A percentile compares a stretch with the other conserved stretches of the same genome.
Evolutionary conservation across 2,113 vertebrate genomes (phyloP).

Genomic region (Phaethon lepturus): DNA sequence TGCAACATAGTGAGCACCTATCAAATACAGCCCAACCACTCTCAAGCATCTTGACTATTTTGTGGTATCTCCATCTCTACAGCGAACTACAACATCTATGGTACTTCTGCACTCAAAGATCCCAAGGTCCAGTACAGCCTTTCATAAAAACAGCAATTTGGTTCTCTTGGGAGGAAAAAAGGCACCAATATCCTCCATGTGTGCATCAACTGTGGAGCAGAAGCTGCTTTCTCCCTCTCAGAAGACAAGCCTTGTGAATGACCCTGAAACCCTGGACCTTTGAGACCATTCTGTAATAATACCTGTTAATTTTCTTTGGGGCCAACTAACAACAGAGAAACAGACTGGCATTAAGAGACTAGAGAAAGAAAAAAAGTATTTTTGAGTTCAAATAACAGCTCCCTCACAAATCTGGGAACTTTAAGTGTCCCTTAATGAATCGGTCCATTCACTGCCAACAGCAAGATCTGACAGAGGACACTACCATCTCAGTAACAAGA

Average conservation of each 20-base stretch:
- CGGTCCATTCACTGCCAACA: neutral
- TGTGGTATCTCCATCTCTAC: neutral
- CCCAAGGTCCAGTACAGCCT: neutral
- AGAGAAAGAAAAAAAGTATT: neutral
- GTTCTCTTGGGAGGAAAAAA: neutral
- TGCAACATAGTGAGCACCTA: neutral
- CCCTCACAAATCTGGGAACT: neutral
- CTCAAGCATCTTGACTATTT: neutral
- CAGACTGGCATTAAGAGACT: neutral
- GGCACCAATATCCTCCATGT: fast-evolving
- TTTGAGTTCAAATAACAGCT: neutral
- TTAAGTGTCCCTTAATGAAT: neutral
- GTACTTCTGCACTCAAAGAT: neutral
- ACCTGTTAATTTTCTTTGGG: neutral
- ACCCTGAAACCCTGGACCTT: neutral
- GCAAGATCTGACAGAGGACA: neutral
- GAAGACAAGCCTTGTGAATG: neutral
- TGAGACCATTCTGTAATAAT: neutral
- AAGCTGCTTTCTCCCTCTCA: neutral
- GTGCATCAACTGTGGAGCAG: neutral
- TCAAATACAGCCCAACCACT: neutral
- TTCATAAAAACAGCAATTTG: neutral
- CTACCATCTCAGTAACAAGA: neutral
- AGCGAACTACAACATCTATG: neutral
- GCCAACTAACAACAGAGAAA: neutral